Evolutionary conservation across 2,113 vertebrate species (phyloP).

Genomic region (Aleadryas rufinucha): DNA sequence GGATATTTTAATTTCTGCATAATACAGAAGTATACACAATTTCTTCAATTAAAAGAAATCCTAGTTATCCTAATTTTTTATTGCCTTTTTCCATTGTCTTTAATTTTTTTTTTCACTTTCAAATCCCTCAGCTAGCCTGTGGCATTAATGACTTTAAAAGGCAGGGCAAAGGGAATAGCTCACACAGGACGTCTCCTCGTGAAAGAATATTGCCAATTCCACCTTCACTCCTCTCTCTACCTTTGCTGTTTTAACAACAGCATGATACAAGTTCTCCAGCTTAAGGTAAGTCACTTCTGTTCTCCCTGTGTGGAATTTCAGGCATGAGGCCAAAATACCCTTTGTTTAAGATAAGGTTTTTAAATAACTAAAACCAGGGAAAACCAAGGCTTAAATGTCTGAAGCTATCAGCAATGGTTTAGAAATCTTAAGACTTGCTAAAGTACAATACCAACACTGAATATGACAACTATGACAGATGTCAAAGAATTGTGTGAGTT

Average conservation of each 20-base stretch:
- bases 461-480: neutral
- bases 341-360: neutral
- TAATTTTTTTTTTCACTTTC: neutral
- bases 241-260: neutral
- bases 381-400: neutral
- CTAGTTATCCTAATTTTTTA: neutral
- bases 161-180: neutral
- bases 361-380: neutral
- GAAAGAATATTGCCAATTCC: neutral
- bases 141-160: neutral
- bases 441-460: neutral
- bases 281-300: neutral
- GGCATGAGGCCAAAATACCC: neutral
- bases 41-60: neutral
- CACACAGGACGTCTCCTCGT: fast-evolving
- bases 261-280: neutral
- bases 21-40: neutral
- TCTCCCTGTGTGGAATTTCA: neutral
- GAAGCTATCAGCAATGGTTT: neutral
- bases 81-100: neutral
- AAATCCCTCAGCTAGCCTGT: neutral
- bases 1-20: neutral
- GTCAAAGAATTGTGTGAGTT: neutral
- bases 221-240: neutral
- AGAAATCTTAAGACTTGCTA: neutral